Evolutionary conservation across 2,797 vertebrate genomes (phyloP).

Genomic region (Jordanella pulchra): DNA sequence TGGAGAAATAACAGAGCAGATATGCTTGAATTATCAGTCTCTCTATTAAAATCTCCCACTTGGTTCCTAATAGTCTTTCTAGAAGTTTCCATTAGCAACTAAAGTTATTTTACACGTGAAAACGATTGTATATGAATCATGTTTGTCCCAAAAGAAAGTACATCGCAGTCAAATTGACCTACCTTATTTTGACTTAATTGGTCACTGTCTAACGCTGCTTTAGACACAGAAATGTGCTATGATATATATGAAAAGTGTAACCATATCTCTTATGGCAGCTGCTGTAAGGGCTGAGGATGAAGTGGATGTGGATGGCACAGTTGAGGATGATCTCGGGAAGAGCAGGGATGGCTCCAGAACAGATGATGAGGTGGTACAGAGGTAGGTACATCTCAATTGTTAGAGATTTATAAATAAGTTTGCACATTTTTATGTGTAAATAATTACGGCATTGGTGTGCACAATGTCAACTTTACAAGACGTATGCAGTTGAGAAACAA

Average conservation of each 20-base stretch:
- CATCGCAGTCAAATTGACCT: neutral
- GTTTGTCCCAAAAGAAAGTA: neutral
- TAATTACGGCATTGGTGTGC: neutral
- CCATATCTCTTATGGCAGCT: slow-evolving; percentile 66
- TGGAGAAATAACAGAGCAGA: neutral
- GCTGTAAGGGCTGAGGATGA: slow-evolving; percentile 90
- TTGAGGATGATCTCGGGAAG: slow-evolving; percentile 95
- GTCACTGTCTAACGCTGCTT: neutral
- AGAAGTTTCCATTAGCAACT: slow-evolving; percentile 47
- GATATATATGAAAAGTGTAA: neutral
- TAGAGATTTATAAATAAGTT: neutral
- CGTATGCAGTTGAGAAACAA: neutral
- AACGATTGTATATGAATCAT: neutral
- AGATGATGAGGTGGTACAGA: slow-evolving; percentile 95
- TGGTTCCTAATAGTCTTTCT: slow-evolving; percentile 25
- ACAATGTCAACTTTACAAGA: neutral
- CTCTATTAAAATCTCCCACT: neutral
- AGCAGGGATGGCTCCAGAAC: slow-evolving; percentile 96
- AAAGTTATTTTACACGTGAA: neutral
- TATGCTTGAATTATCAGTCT: neutral
- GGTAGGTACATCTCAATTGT: slow-evolving; percentile 74
- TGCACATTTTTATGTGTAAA: neutral
- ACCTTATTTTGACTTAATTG: neutral
- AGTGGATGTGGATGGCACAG: slow-evolving; percentile 86
- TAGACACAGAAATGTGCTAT: neutral